Conservation (phyloP, 2,888 invertebrate species). For the Nomada fucata region DNA sequence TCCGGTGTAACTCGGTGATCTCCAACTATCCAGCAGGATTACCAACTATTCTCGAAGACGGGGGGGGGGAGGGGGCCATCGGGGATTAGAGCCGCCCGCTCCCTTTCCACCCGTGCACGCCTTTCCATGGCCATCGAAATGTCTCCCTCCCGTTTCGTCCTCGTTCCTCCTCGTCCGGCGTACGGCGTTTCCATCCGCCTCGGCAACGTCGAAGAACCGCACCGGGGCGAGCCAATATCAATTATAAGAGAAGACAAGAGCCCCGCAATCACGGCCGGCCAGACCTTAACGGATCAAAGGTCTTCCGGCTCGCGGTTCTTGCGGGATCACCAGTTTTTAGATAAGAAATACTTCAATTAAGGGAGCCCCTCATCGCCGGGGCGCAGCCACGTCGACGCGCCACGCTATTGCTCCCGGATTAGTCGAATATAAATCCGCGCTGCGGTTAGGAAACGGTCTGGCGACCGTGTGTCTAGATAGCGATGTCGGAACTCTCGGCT, state of each 20-base stretch:
- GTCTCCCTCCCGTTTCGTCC: constrained; percentile 33
- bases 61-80: constrained; percentile 65
- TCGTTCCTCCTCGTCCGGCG: constrained; percentile 25
- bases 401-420: constrained; percentile 65
- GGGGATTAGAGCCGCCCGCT: constrained; percentile 71
- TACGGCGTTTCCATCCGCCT: constrained; percentile 43
- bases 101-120: constrained; percentile 65
- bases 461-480: constrained; percentile 32
- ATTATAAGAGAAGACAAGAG: constrained; percentile 84
- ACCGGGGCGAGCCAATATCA: constrained; percentile 81
- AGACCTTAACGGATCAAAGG: constrained; percentile 83
- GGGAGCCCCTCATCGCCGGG: constrained; percentile 52
- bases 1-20: constrained; percentile 83
- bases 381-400: constrained; percentile 25
- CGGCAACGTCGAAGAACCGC: constrained; percentile 52
- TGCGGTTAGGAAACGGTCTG: constrained; percentile 14
- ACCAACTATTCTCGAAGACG: constrained; percentile 84
- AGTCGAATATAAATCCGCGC: constrained; percentile 64
- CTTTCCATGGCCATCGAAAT: constrained; percentile 72
- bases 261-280: constrained; percentile 81
- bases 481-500: not conserved
- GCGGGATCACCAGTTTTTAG: constrained; percentile 82
- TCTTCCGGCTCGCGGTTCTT: constrained; percentile 72
- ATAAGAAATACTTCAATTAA: constrained; percentile 84
- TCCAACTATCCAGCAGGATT: constrained; percentile 84